Conservation (phyloP, 2,797 vertebrate species). For the Rhabdophis nuchalis region DNA sequence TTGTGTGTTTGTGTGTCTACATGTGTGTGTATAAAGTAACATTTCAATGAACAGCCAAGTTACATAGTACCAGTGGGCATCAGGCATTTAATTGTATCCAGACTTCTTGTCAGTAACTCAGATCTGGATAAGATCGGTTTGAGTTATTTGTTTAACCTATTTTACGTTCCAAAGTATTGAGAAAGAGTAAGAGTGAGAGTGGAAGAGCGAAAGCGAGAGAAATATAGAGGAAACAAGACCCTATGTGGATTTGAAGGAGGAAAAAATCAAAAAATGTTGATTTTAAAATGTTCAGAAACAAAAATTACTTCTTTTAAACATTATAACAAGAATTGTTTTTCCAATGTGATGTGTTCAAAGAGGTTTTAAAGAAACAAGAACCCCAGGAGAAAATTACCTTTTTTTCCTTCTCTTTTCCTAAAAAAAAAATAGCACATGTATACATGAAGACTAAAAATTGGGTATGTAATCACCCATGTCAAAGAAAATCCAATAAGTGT, state of each 20-base stretch:
- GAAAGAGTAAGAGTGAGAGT: not conserved
- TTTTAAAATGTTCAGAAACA: not conserved
- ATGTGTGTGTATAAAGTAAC: not conserved
- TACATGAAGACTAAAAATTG: not conserved
- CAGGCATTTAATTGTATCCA: not conserved
- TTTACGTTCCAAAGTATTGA: not conserved
- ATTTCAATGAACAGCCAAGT: not conserved
- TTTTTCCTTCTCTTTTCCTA: not conserved
- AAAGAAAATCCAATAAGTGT: not conserved
- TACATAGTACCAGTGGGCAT: not conserved
- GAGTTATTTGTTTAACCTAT: conserved; percentile 12
- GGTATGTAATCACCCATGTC: not conserved
- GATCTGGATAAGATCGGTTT: not conserved
- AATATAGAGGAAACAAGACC: not conserved
- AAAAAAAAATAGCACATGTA: not conserved
- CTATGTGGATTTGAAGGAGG: not conserved
- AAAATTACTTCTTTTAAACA: not conserved
- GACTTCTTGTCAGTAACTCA: not conserved
- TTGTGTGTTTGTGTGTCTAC: conserved; percentile 1
- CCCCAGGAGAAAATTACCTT: not conserved
- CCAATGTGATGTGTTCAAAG: not conserved
- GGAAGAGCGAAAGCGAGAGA: not conserved
- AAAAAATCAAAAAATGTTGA: not conserved
- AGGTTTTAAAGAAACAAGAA: not conserved
- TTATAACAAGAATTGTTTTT: not conserved